Conservation (phyloP, 2,888 invertebrate genomes). For the Caenorhabditis doughertyi region DNA sequence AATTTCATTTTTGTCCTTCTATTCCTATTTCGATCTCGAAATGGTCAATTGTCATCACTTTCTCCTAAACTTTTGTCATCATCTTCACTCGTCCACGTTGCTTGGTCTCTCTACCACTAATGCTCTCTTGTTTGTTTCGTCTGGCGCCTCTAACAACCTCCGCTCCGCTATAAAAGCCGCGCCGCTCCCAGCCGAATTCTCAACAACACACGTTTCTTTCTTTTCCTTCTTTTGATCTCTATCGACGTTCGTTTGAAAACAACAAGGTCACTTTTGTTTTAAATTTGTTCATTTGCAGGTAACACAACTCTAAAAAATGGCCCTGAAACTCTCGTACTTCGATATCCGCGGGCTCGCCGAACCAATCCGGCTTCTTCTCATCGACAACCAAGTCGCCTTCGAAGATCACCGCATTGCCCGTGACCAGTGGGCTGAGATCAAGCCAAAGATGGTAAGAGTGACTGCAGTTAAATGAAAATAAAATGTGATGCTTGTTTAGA, state of each 20-base stretch:
- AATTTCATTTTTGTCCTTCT: not conserved
- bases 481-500: conserved; percentile 46
- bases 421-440: conserved; percentile 69
- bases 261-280: not conserved
- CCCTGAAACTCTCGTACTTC: conserved; percentile 71
- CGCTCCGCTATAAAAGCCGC: conserved; percentile 27
- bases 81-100: conserved; percentile 35
- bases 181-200: not conserved
- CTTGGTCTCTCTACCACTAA: conserved; percentile 11
- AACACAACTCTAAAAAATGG: conserved; percentile 28
- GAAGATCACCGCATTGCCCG: conserved; percentile 67
- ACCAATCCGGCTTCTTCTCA: conserved; percentile 71
- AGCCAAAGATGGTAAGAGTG: conserved; percentile 67
- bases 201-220: conserved; percentile 2
- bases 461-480: not conserved
- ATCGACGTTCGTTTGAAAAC: not conserved
- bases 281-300: conserved; percentile 5
- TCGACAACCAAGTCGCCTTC: conserved; percentile 72
- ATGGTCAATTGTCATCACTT: conserved; percentile 33
- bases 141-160: conserved; percentile 44
- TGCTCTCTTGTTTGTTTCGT: conserved; percentile 43
- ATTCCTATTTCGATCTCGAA: not conserved
- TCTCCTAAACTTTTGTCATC: conserved; percentile 25
- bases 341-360: conserved; percentile 74
- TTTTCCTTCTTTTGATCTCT: not conserved